Evolutionary conservation across 2,888 invertebrate species (phyloP), one percentile per base, ranked within the genome.

Genomic region (Hoplodrina blanda): DNA sequence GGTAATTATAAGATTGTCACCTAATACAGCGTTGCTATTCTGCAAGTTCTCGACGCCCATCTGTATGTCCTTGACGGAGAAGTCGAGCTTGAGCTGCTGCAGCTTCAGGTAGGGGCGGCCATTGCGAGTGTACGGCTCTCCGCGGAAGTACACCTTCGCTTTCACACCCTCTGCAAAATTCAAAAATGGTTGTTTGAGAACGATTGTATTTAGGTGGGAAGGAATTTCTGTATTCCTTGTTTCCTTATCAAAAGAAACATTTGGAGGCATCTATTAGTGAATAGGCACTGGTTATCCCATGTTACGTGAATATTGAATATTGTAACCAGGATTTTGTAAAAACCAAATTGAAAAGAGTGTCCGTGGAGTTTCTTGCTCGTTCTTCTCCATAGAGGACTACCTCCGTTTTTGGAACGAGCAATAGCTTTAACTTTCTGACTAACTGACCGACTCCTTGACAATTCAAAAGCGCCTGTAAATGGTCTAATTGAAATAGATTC

Each of bases 41-140:
- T 98, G 97, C 62, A 98, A 96, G 88, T 98, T 98, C 88, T 98
- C 98, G 37, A 98, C 98, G 19, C 98, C 98, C 98, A 98, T 98
- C 90, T 97, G 96, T 59, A 98, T 98, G 81, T 98, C 97, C 87
- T 97, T 97, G 20, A 98, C 98, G 88, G 97, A 98, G 93, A 98
- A 98, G 92, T 98, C 98, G 96, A 98, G 97, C 91, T 98, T 98
- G 13, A 98, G 96, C 87, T 98, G 97, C 88, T 98, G 97, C 72
- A 98, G 96, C 71, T 96, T 96, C 64, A 98, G 94, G 91, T 97
- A 98, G 17, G 97, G 97, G 77, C 97, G 96, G 11, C 97, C 98
- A 84, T 97, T 96, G 67, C 96, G 94, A 44, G 90, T 85, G 89
- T 97, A 96, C 10, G 97, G 97, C 73, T 96, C 95, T 0, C 98